phyloP scores from a whole-genome alignment of 1,140 invertebrate species.

The Danaus melanippus region DNA sequence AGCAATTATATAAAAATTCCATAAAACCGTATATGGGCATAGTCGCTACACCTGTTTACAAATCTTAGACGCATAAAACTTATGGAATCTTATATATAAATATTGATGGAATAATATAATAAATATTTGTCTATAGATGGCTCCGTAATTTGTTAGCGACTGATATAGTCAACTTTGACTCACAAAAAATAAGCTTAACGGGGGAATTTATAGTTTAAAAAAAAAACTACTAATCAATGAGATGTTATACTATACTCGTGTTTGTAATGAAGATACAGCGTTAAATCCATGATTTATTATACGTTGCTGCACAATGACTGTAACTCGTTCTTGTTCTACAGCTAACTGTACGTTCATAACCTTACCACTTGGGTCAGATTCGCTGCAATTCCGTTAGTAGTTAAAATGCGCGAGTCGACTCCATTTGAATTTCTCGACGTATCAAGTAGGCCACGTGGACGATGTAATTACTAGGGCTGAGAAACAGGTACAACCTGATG shows the following conservation, averaged over 20 bases:
- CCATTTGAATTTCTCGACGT: conserved; percentile 30
- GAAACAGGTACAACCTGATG: background rate
- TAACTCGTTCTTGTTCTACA: background rate
- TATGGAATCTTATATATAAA: no score
- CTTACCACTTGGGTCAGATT: background rate
- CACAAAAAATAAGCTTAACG: no score
- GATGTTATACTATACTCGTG: no score
- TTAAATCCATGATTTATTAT: no score
- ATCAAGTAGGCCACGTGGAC: conserved; percentile 22
- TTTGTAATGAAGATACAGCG: no score
- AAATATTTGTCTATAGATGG: background rate
- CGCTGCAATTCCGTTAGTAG: conserved; percentile 8
- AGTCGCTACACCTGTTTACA: conserved; percentile 1
- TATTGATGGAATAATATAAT: background rate
- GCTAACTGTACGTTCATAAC: background rate
- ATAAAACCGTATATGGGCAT: conserved; percentile 8
- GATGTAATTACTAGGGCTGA: conserved; percentile 7
- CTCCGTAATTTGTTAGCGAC: background rate
- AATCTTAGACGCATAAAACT: no score
- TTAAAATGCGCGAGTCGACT: conserved; percentile 21
- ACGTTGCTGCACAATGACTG: background rate
- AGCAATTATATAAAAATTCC: conserved; percentile 17
- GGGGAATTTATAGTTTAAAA: no score
- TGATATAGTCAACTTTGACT: no score
- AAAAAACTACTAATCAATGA: no score